Evolutionary conservation across 1,140 invertebrate species (phyloP).

Genomic region (fruit fly (Drosophila melanogaster)): Release_6_plus_ISO1_MT NT_037436.4:20630501-20631000

Average conservation of each 20-base stretch:
- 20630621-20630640: slow-evolving; percentile 67
- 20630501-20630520: slow-evolving; percentile 75
- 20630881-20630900: too few species aligned
- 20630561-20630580: slow-evolving; percentile 73
- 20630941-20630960: slow-evolving; percentile 4
- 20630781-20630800: too few species aligned
- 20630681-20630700: not conserved
- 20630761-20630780: too few species aligned
- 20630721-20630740: slow-evolving; percentile 5
- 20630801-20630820: too few species aligned
- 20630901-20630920: too few species aligned
- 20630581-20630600: slow-evolving; percentile 56
- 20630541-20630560: slow-evolving; percentile 84
- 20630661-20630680: slow-evolving; percentile 41
- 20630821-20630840: too few species aligned
- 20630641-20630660: slow-evolving; percentile 53
- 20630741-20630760: too few species aligned
- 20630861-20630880: too few species aligned
- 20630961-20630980: slow-evolving; percentile 28
- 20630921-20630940: not conserved
- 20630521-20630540: slow-evolving; percentile 71
- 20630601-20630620: slow-evolving; percentile 30
- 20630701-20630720: not conserved
- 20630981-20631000: slow-evolving; percentile 66
- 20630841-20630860: too few species aligned